phyloP scores from a whole-genome alignment of 2,113 vertebrate genomes.

The Falco punctatus region DNA sequence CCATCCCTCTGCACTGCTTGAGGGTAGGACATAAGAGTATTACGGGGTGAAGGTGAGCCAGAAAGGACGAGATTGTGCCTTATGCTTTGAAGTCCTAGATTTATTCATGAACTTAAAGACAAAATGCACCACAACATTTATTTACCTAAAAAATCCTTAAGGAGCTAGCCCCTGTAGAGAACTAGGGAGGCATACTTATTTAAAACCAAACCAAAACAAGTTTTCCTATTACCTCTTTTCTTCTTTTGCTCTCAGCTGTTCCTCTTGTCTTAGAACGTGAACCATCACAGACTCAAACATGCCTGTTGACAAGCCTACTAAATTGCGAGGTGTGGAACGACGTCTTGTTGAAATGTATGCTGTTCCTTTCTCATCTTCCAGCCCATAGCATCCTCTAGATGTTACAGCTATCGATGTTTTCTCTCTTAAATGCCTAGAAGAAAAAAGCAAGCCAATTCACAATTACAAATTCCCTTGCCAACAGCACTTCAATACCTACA shows the following conservation, averaged over 20 bases:
- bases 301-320: conserved; percentile 84
- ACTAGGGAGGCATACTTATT: background rate
- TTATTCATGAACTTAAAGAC: background rate
- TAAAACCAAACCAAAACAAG: background rate
- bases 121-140: background rate
- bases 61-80: too few species aligned
- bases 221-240: conserved; percentile 88
- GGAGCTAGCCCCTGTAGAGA: background rate
- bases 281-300: conserved; percentile 93
- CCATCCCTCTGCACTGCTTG: too few species aligned
- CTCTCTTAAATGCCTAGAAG: conserved; percentile 88
- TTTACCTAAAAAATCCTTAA: background rate
- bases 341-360: conserved; percentile 86
- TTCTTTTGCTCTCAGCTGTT: conserved; percentile 92
- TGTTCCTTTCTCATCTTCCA: conserved; percentile 85
- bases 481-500: background rate
- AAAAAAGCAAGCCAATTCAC: conserved; percentile 70
- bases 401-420: conserved; percentile 91
- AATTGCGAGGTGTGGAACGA: conserved; percentile 83
- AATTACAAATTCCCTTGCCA: conserved; percentile 29
- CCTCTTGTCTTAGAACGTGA: conserved; percentile 90
- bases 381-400: conserved; percentile 87
- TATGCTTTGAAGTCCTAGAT: background rate
- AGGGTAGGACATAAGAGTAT: too few species aligned
- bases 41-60: too few species aligned